These are phyloP conservation scores for Ceratitis capitata DNA, from an alignment of 1,140 invertebrate genomes.

Conservation along the genomic window DNA sequence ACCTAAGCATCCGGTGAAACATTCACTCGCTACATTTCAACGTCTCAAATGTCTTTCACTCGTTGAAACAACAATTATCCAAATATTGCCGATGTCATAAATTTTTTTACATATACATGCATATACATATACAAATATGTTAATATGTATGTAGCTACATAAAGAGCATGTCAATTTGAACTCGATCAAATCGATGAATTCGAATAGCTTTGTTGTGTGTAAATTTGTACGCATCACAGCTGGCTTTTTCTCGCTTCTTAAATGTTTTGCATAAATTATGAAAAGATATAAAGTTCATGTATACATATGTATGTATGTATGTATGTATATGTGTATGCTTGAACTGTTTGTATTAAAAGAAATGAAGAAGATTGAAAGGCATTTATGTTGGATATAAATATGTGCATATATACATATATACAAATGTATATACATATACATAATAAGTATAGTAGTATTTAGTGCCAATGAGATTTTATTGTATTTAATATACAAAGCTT, in stretches of 20 bases:
- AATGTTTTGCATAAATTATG: constrained; percentile 35
- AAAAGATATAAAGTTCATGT: background rate
- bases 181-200: constrained; percentile 24
- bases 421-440: background rate
- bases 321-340: background rate
- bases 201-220: background rate
- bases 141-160: background rate
- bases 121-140: background rate
- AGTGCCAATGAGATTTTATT: background rate
- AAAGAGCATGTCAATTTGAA: background rate
- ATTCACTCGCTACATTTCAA: background rate
- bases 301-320: background rate
- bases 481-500: background rate
- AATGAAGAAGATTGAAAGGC: too few species aligned
- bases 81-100: background rate
- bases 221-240: constrained; percentile 1
- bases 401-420: background rate
- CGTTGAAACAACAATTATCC: constrained; percentile 15
- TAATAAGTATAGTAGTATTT: too few species aligned
- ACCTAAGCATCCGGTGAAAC: background rate
- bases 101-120: background rate
- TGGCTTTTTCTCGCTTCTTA: background rate
- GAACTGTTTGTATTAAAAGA: too few species aligned
- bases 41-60: constrained; percentile 25
- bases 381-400: too few species aligned